Conservation (phyloP, 2,888 invertebrate genomes). For the Mimas tiliae region DNA sequence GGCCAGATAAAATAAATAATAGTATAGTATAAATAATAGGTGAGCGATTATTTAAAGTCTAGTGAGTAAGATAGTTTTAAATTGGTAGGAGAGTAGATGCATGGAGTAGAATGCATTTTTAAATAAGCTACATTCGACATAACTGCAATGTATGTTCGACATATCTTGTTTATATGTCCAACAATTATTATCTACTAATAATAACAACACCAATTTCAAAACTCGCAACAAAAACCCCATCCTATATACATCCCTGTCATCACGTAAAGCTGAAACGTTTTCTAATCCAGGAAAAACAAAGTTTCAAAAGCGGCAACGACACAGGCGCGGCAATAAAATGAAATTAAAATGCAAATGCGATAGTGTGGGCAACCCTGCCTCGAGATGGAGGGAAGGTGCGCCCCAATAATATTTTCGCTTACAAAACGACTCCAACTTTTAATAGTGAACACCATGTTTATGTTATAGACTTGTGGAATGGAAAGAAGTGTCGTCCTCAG, state of each 20-base stretch:
- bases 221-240: constrained; percentile 48
- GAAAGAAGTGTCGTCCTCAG: constrained; percentile 42
- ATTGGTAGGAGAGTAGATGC: too few relatives aligned
- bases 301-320: constrained; percentile 47
- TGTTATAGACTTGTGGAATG: constrained; percentile 71
- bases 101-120: too few relatives aligned
- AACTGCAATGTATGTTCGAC: background rate
- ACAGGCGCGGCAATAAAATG: constrained; percentile 59
- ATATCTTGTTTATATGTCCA: background rate
- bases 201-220: constrained; percentile 9
- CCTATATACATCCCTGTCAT: constrained; percentile 25
- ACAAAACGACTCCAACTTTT: constrained; percentile 84
- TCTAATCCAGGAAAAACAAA: constrained; percentile 40
- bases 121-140: too few relatives aligned
- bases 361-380: constrained; percentile 69
- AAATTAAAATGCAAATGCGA: constrained; percentile 74
- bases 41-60: too few relatives aligned
- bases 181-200: background rate
- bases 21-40: too few relatives aligned
- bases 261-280: constrained; percentile 42
- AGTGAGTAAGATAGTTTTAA: too few relatives aligned
- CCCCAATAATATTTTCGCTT: constrained; percentile 84
- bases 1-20: too few relatives aligned
- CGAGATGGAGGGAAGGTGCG: constrained; percentile 77
- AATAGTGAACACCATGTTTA: constrained; percentile 83